Base-by-base conservation (phyloP, 2,888 invertebrate genomes). In the Hydrotaea cyrtoneurina region DNA sequence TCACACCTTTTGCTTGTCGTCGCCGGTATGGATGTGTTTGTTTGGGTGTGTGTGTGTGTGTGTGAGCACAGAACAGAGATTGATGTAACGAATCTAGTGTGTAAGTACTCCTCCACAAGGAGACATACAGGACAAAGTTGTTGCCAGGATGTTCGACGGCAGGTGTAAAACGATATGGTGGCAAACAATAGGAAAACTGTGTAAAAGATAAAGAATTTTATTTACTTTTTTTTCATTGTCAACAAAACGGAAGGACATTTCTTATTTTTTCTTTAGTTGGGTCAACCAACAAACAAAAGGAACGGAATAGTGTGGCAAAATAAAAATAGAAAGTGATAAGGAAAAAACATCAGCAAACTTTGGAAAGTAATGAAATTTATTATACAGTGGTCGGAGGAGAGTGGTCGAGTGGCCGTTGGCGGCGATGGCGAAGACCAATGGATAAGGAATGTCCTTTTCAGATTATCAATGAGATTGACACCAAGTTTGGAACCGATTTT, bases 1-100 rank as follows among this genome's bases (percentile, higher is more conserved):
- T 71, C 72, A 78, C 78, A 72, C 72, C 78, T 72, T 78, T 72
- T 46, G 21, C 26, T 50, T 72, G 78, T 72, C 46, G 31, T n/a
- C 62, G 31, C 19, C 59, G 1, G 1, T 2, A 31, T 7, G 59
- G 17, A 17, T 10, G 21, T 10, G 5, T n/a, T n/a, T n/a, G n/a
- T n/a, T n/a, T 59, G 26, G 11, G 11, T 13, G 23, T 59, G 59
- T 11, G 59, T 4, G 26, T 21, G 21, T 26, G 50, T 50, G 23
- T 59, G 23, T 2, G 21, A 7, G 53, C 19, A 17, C 2, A 55
- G 55, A 15, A 59, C 26, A 26, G 7, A 59, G 59, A 59, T 59
- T 59, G 23, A 59, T 59, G 26, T 21, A 55, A 53, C 13, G 53
- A 53, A 53, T 53, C 53, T 19, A 53, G 53, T 57, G 55, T 59